A percentile compares a stretch with the other conserved stretches of the same genome.
These are phyloP conservation scores for Anastrepha obliqua DNA, from an alignment of 1,140 invertebrate species.

Conservation along the genomic window DNA sequence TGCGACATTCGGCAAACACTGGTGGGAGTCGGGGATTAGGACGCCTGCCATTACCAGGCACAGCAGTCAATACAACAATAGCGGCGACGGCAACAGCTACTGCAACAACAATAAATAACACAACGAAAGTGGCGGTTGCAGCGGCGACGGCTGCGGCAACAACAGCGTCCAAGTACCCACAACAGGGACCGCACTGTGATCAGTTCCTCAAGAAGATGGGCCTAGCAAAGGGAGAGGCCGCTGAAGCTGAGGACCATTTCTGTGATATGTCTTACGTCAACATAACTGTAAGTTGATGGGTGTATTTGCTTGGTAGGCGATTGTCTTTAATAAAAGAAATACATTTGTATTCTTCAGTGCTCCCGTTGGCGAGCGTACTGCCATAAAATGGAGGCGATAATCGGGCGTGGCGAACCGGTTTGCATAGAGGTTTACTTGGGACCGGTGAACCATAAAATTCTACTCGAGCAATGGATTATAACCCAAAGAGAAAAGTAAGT, in stretches of 20 bases:
- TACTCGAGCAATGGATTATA: constrained; percentile 73
- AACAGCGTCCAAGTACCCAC: constrained; percentile 60
- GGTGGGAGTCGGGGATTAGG: background rate
- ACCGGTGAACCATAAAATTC: constrained; percentile 70
- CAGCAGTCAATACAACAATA: constrained; percentile 61
- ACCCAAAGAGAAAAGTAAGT: constrained; percentile 71
- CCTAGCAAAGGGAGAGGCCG: constrained; percentile 68
- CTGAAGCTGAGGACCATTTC: constrained; percentile 72
- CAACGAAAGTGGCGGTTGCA: constrained; percentile 31
- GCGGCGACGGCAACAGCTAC: constrained; percentile 54
- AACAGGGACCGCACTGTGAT: constrained; percentile 74
- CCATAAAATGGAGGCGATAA: constrained; percentile 69
- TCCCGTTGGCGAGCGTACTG: constrained; percentile 72
- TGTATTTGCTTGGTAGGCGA: background rate
- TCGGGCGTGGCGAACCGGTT: constrained; percentile 68
- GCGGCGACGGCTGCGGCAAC: constrained; percentile 56
- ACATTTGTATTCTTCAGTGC: constrained; percentile 61
- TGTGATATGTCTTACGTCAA: constrained; percentile 74
- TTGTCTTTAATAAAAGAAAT: background rate
- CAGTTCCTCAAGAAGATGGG: constrained; percentile 74
- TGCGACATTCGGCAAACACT: background rate
- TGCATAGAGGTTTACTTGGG: constrained; percentile 74
- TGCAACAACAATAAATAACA: constrained; percentile 2
- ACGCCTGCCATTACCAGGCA: constrained; percentile 54
- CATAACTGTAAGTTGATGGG: constrained; percentile 68